These are phyloP conservation scores for Andrena cerasifolii DNA, from an alignment of 1,140 invertebrate genomes.

Conservation along the genomic window DNA sequence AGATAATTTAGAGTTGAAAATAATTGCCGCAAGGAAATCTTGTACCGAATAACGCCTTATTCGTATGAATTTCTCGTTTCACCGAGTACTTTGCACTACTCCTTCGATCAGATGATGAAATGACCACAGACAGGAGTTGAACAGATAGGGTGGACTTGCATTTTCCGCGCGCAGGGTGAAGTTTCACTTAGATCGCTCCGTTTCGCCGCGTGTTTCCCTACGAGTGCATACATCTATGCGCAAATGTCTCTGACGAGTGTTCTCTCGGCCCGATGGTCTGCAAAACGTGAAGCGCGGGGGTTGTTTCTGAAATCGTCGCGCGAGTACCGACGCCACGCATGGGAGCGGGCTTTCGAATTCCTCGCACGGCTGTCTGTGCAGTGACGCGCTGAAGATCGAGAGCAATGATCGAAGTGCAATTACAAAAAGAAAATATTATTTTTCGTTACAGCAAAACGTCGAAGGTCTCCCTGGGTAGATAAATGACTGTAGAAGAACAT, in stretches of 20 bases:
- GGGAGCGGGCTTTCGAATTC: background rate
- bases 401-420: constrained; percentile 59
- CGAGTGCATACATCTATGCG: background rate
- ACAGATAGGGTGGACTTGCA: too few species aligned
- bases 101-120: too few species aligned
- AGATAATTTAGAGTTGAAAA: too few species aligned
- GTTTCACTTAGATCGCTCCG: background rate
- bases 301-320: background rate
- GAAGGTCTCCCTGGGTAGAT: constrained; percentile 44
- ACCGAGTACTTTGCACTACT: too few species aligned
- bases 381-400: constrained; percentile 25
- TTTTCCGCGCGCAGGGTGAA: too few species aligned
- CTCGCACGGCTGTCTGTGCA: constrained; percentile 12
- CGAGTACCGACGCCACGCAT: background rate
- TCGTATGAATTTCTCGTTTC: too few species aligned
- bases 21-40: too few species aligned
- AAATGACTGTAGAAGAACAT: constrained; percentile 32
- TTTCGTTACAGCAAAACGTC: constrained; percentile 55
- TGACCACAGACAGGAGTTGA: too few species aligned
- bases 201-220: background rate
- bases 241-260: background rate
- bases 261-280: background rate
- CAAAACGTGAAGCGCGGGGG: background rate
- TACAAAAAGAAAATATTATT: constrained; percentile 56
- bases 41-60: too few species aligned